These are phyloP conservation scores for Carollia perspicillata DNA, from an alignment of 2,113 vertebrate species.

Conservation along the genomic window DNA sequence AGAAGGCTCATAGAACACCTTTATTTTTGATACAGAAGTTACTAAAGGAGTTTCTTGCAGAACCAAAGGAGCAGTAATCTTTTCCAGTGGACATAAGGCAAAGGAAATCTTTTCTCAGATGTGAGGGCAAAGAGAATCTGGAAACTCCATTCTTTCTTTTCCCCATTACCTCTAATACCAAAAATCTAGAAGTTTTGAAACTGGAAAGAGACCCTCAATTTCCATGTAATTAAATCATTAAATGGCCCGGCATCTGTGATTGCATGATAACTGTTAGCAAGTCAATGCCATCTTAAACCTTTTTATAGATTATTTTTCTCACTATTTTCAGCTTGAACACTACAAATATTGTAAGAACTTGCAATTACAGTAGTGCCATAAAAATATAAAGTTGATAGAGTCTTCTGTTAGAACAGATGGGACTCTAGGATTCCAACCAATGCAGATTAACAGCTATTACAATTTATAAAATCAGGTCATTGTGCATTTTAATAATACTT, in stretches of 20 bases:
- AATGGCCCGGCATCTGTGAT: background rate
- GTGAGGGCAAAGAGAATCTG: background rate
- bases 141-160: background rate
- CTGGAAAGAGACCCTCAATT: slow-evolving; percentile 39
- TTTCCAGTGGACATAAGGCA: background rate
- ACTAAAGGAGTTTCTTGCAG: background rate
- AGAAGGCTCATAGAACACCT: background rate
- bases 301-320: slow-evolving; percentile 79
- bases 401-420: slow-evolving; percentile 73
- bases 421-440: slow-evolving; percentile 73
- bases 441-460: slow-evolving; percentile 75
- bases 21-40: background rate
- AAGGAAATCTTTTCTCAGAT: background rate
- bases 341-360: slow-evolving; percentile 74
- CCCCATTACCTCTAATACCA: slow-evolving; percentile 9
- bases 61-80: background rate
- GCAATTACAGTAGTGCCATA: slow-evolving; percentile 79
- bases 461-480: slow-evolving; percentile 80
- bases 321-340: slow-evolving; percentile 63
- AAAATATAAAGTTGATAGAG: slow-evolving; percentile 80
- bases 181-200: slow-evolving; percentile 54
- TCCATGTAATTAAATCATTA: slow-evolving; percentile 58
- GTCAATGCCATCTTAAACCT: slow-evolving; percentile 63
- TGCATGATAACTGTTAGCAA: slow-evolving; percentile 63
- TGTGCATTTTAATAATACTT: slow-evolving; percentile 77